Base-by-base conservation (phyloP, 2,888 invertebrate genomes). In the Deroplatys truncata region DNA sequence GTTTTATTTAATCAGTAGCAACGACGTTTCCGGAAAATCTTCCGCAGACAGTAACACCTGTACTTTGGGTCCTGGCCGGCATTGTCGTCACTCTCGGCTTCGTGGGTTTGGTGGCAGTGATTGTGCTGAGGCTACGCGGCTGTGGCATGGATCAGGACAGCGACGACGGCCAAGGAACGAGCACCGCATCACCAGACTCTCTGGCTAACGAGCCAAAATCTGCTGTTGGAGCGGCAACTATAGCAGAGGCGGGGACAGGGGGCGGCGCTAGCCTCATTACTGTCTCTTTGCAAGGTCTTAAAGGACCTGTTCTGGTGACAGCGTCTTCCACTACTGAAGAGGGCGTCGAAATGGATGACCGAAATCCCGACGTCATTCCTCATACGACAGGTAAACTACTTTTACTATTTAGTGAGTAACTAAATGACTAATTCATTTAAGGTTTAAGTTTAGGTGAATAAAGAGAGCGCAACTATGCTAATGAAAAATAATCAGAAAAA, bases 111-210 rank as follows among this genome's bases (percentile, higher is more conserved):
- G 85, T 84, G 31, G 90, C 86, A 4, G 86, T 90, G 72, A 29
- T 90, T 83, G 25, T 88, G 35, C 56, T 89, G 84, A 28, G 88
- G 8, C 20, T 72, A 35, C 86, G 90, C 13, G 88, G 90, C 29
- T 72, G 56, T 72, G 88, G 90, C 16, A 25, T 83, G 87, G 82
- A 83, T 28, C 31, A 25, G 83, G 31, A 82, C 35, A 89, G 87
- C 10, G 89, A 88, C 88, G 89, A 85, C 49, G 90, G 86, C 28
- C 90, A 89, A 31, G 85, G 85, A 31, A 86, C 86, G 2, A 86
- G 86, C 87, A 85, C 90, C n/a, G 89, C 90, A 86, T 89, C 91
- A 89, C 91, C 91, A 88, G 91, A 90, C 90, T 91, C 91, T 91
- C 90, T 88, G 7, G 89, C 91, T 91, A 91, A 90, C 91, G 56